Evolutionary conservation across 1,140 invertebrate genomes (phyloP), one percentile per base, ranked within the genome.

Genomic region (Eufriesea mexicana): DNA sequence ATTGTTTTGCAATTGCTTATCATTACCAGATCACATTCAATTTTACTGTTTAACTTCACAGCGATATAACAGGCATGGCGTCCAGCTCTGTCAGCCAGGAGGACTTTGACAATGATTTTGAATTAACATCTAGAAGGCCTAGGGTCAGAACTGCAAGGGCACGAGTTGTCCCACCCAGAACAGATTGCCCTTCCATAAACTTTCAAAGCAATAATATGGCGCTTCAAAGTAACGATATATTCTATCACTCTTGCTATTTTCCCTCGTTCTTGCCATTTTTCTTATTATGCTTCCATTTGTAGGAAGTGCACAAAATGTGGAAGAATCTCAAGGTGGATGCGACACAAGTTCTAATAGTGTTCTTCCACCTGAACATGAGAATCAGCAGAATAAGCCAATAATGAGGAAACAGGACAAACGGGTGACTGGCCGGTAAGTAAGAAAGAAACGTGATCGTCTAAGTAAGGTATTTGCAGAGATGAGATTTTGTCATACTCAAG

Each of bases 31-130:
- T 28, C 18, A 42, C 6, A 55, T 5, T 72, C 12, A 79, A 35
- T 51, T n/a, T 49, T 42, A 12, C 2, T 8, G 14, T 4, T 79
- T 82, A 28, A 16, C 75, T 76, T 80, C 71, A 16, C 84, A 92
- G 91, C 78, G 91, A 92, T 57, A 85, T 92, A 57, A 89, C 91
- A 79, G 89, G 91, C 62, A 96, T 96, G 96, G 96, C 96, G 86
- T 96, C 96, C 12, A 96, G 96, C 88, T 96, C 96, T 18, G 95
- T 96, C 28, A 96, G 96, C 87, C 96, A 96, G 89, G 96, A 96
- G 88, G 96, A 96, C 90, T 94, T 95, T 71, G 96, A 96, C 57
- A 94, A 95, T 88, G 96, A 96, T 86, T 96, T 95, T 86, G 95
- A 96, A 68, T 91, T 95, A 10, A 94, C 92, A 20, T 94, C 94